Evolutionary conservation across 2,113 vertebrate species (phyloP), one percentile per base, ranked within the genome.

Genomic region (Chloropsis hardwickii): DNA sequence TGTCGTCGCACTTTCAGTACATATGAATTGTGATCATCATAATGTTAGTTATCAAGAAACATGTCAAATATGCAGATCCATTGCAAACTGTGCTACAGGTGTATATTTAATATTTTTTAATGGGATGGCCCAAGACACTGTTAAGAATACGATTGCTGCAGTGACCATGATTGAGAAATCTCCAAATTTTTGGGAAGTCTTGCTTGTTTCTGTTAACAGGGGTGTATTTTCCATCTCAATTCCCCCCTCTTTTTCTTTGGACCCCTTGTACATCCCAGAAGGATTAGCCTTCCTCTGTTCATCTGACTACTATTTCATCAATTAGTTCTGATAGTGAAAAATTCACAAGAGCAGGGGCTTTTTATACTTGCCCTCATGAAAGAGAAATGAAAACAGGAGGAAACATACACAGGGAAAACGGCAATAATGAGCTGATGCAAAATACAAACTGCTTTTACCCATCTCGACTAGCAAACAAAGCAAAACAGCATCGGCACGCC

Each of bases 381-480:
- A 88, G 60, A 86, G 44, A 70, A 93, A 64, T 44, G 50, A 86
- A 83, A 74, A 50, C 50, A 79, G 42, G 61, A 92, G 29, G 22
- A 86, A 76, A 6, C 10, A 57, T 39, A 51, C 12, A 33, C 21
- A 64, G 44, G 44, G 45, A 92, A 89, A 95, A 67, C 22, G 78
- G 40, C 29, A 90, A 53, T 95, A 95, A 92, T 64, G 69, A 96
- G 31, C n/a, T 78, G 89, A 96, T 77, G 39, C n/a, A 82, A 95
- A 93, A 83, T 78, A 70, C n/a, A 90, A 88, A 86, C 82, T 90
- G 69, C 58, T 93, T 86, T 94, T 93, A 81, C 64, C 39, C 47
- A 56, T 88, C 67, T 60, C 93, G 65, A 92, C 82, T 94, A 73
- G 17, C 64, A 92, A 96, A 95, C 85, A 95, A 88, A 94, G 64